Base-by-base conservation (phyloP, 2,797 vertebrate species). In the Sciurus carolinensis region DNA sequence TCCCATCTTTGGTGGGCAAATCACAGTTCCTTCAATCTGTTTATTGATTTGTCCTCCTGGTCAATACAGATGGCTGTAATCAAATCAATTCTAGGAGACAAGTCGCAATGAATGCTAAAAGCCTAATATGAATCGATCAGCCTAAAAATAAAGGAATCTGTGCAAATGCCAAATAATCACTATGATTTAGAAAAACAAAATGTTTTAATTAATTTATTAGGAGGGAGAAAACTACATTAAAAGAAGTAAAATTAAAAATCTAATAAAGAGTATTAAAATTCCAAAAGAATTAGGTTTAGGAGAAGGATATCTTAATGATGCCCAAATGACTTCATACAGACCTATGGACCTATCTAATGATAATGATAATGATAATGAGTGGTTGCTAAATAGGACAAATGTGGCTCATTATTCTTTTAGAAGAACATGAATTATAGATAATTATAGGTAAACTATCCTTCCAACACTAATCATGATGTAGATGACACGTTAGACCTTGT, bases 351-450 rank as follows among this genome's bases (percentile, higher is more conserved):
- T 12, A 76, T 62, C 54, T 57, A 57, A 22, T 47, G 44, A 47
- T 7, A 47, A 47, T 47, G 44, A 71, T 47, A 47, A 47, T 47
- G 44, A 71, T 92, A 95, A 92, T 92, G 85, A 95, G n/a, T 50
- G 22, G 77, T 52, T 95, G 66, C 69, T 89, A 92, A 94, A 73
- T 91, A 86, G 50, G 52, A 96, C 47, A 86, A 94, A 82, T 33
- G 62, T 11, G 88, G 28, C 22, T 96, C 44, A 42, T 92, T 90
- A 87, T 73, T 54, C 47, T 75, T 88, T 93, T 82, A 88, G 90
- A 95, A 92, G 83, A 80, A 80, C 44, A 69, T 13, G 71, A 83
- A 97, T 95, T 96, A 94, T 33, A 96, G 77, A 86, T 95, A 96
- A 96, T 90, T 96, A 86, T 22, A 96, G 71, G 72, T 93, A 91